Evolutionary conservation across 2,113 vertebrate species (phyloP).

Genomic region (Glaucidium brasilianum): DNA sequence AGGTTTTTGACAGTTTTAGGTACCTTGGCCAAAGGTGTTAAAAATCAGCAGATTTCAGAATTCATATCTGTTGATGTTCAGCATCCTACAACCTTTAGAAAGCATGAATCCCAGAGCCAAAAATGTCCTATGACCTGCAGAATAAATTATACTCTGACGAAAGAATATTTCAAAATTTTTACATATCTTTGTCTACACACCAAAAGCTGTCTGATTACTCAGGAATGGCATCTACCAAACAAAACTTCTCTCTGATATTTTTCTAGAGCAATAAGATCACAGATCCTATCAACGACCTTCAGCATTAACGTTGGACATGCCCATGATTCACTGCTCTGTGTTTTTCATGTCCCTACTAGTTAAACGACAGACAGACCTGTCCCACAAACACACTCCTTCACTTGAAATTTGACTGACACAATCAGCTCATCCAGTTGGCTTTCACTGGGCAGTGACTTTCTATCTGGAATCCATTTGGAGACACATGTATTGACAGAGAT

Average conservation of each 20-base stretch:
- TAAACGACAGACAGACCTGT: neutral
- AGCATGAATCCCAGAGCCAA: neutral
- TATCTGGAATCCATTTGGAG: neutral
- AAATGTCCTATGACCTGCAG: neutral
- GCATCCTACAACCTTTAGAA: neutral
- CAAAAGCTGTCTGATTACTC: neutral
- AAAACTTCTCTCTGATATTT: neutral
- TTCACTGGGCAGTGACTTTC: neutral
- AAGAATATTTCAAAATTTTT: neutral
- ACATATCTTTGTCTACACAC: neutral
- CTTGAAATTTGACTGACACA: neutral
- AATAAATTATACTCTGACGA: neutral
- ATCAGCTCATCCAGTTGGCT: neutral
- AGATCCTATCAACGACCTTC: neutral
- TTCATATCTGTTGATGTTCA: fast-evolving
- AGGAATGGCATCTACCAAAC: neutral
- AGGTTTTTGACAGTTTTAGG: neutral
- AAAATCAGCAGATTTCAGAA: neutral
- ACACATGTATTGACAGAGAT: neutral
- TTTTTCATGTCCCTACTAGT: neutral
- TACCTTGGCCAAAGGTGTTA: neutral
- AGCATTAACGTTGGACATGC: no score
- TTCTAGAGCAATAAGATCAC: neutral
- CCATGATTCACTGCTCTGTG: neutral
- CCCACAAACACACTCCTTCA: fast-evolving